Evolutionary conservation across 2,113 vertebrate genomes (phyloP), one percentile per base, ranked within the genome.

Genomic region (Zosterops borbonicus): DNA sequence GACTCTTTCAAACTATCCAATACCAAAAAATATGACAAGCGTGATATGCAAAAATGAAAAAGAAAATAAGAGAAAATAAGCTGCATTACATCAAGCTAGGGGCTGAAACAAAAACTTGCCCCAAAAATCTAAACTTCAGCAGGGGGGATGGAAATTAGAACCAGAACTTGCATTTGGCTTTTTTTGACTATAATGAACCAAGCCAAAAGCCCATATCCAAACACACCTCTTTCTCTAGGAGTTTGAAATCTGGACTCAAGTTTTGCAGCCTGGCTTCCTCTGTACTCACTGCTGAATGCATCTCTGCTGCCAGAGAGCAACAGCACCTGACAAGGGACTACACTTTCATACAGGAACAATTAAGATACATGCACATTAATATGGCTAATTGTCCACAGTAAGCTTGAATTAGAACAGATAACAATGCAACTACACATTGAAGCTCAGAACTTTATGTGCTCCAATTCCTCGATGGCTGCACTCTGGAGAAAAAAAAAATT

Each of bases 151-250:
- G 49, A 97, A 96, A 97, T 90, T 56, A 86, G 69, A 92, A 92
- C 28, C 94, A 96, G 90, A 93, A 89, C 80, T 75, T 73, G 37
- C 7, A 5, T 88, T 92, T 96, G 83, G 85, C 93, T 83, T 77
- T 83, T 78, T 78, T 52, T 53, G 69, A 35, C 65, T 73, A 0
- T 28, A 90, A 71, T 1, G 2, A 92, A 62, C 13, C 27, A 91
- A 86, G 89, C 91, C 94, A 96, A 96, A 83, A 94, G 33, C 9
- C 19, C 37, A 39, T 49, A 73, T 84, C 25, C 85, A 94, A 93
- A 79, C 65, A 93, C 85, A 94, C 65, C 83, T 89, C 91, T 89
- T 52, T 58, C 28, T 91, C 28, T 68, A 91, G 15, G 25, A 87
- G 41, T 71, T 47, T 75, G 53, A 94, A 87, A 91, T 49, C 47